A percentile compares a stretch with the other conserved stretches of the same genome.
Conservation (phyloP, 2,797 vertebrate species). For the Psittacula derbiana region DNA sequence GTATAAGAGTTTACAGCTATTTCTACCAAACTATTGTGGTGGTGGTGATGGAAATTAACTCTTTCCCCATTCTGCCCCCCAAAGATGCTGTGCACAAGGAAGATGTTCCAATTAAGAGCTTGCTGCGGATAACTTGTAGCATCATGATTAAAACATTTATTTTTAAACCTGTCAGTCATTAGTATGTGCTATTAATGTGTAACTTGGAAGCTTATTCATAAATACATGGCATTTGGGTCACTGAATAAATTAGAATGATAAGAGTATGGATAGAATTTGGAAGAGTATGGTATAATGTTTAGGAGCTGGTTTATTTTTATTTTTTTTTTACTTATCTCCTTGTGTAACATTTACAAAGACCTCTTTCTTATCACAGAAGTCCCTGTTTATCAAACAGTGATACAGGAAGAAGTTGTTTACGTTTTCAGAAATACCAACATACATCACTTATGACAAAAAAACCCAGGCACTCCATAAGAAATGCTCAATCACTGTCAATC, state of each 20-base stretch:
- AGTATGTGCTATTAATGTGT: background rate
- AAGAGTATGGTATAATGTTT: conserved; percentile 3
- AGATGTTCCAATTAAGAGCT: conserved; percentile 22
- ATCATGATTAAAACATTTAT: conserved; percentile 49
- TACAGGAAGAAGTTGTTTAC: conserved; percentile 85
- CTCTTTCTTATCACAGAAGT: conserved; percentile 69
- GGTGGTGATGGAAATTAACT: background rate
- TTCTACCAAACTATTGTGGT: background rate
- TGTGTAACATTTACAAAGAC: conserved; percentile 65
- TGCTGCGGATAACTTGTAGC: conserved; percentile 18
- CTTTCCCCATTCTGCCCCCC: background rate
- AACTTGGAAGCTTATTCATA: conserved; percentile 43
- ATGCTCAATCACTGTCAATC: conserved; percentile 88
- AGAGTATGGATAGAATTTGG: conserved; percentile 15
- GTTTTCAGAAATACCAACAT: conserved; percentile 83
- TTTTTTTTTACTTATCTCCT: conserved; percentile 48
- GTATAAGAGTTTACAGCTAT: background rate
- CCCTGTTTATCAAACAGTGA: conserved; percentile 77
- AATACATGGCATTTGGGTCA: conserved; percentile 42
- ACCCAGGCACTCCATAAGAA: conserved; percentile 80
- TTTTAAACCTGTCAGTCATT: conserved; percentile 52
- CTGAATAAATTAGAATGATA: conserved; percentile 26
- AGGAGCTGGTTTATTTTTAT: background rate
- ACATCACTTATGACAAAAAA: conserved; percentile 87
- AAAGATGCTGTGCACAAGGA: conserved; percentile 7